Evolutionary conservation across 1,140 invertebrate species (phyloP).

Genomic region (Diuraphis noxia): DNA sequence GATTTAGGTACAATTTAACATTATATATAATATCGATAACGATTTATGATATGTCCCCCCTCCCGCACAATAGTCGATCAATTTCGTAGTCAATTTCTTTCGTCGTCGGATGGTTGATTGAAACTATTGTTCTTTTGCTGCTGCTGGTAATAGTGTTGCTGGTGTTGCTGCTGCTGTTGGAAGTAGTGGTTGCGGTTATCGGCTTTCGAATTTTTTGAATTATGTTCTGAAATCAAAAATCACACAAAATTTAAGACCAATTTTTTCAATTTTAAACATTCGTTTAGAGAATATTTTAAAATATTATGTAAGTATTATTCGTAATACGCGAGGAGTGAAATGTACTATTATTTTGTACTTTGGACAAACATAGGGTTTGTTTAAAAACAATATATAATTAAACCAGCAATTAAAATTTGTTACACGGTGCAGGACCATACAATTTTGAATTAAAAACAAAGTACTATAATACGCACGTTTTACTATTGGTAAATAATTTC

Average conservation of each 20-base stretch:
- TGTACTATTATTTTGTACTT: not conserved
- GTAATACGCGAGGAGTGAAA: not conserved
- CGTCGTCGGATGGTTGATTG: slow-evolving; percentile 1
- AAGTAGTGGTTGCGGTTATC: not conserved
- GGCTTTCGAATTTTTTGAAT: not conserved
- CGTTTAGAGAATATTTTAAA: not conserved
- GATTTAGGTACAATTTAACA: slow-evolving; percentile 34
- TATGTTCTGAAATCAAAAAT: slow-evolving; percentile 19
- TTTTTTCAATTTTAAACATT: not conserved
- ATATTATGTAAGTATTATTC: too few species aligned
- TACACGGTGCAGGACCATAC: too few species aligned
- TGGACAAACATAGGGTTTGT: not conserved
- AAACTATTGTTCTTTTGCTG: slow-evolving; percentile 6
- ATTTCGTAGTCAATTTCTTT: not conserved
- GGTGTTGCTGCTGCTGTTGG: not conserved
- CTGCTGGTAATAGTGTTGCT: not conserved
- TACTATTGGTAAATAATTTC: not conserved
- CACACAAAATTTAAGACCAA: not conserved
- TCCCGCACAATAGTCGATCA: not conserved
- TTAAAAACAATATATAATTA: not conserved
- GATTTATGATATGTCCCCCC: not conserved
- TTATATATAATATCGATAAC: slow-evolving; percentile 7
- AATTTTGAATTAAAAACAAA: not conserved
- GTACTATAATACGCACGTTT: not conserved
- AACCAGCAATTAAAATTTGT: not conserved